phyloP scores from a whole-genome alignment of 2,797 vertebrate genomes.

The Ateles fusciceps region DNA sequence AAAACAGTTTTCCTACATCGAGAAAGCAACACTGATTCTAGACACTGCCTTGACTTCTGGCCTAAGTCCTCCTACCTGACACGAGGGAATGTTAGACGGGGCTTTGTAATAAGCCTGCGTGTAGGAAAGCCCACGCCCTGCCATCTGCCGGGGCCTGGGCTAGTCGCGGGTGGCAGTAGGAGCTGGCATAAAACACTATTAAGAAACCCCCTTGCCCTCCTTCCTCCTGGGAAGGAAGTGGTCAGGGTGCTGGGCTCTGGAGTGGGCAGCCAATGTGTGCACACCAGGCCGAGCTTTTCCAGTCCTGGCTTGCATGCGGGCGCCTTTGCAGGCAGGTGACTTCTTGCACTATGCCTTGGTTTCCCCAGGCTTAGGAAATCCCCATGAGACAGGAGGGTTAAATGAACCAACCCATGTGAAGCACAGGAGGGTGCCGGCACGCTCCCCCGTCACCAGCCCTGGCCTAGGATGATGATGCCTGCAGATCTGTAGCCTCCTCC shows the following conservation, averaged over 20 bases:
- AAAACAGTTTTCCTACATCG: not conserved
- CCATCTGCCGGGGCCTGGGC: no score
- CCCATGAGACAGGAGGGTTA: not conserved
- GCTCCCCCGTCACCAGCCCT: not conserved
- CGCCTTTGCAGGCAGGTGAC: not conserved
- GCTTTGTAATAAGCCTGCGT: not conserved
- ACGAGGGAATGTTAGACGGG: not conserved
- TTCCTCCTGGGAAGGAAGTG: not conserved
- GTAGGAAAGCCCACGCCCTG: accelerated
- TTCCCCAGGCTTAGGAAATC: not conserved
- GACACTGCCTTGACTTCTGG: not conserved
- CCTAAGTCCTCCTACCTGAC: not conserved
- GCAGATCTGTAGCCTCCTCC: accelerated
- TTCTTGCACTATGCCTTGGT: not conserved
- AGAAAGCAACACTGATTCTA: not conserved
- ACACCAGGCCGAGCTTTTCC: not conserved
- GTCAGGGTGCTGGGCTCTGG: not conserved
- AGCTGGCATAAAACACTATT: no score
- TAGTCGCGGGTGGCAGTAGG: no score
- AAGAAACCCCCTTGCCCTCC: not conserved
- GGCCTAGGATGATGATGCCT: not conserved
- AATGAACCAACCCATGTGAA: not conserved
- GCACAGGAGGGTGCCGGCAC: not conserved
- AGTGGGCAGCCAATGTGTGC: not conserved
- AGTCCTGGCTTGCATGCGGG: not conserved